Percentiles rank a stretch among this genome's conserved stretches.
Evolutionary conservation across 2,797 vertebrate genomes (phyloP).

Genomic region (Schizopygopsis malacanthus): DNA sequence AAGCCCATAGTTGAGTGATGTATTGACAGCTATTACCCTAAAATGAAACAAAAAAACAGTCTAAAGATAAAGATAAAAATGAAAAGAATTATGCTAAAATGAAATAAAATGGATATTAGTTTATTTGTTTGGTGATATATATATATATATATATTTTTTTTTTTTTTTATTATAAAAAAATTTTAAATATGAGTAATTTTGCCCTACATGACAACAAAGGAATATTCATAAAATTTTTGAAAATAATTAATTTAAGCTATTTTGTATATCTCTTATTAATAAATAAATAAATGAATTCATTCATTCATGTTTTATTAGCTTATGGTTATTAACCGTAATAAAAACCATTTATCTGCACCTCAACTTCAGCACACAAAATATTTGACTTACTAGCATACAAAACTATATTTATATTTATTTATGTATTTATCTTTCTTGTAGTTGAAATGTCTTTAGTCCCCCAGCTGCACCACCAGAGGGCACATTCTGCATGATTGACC

Average conservation of each 20-base stretch:
- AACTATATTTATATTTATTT: neutral
- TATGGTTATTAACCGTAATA: too few species aligned
- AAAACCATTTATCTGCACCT: neutral
- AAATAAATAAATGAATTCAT: too few species aligned
- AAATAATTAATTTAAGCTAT: too few species aligned
- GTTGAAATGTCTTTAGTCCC: neutral
- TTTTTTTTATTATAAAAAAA: neutral
- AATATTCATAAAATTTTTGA: neutral
- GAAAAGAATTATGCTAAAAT: neutral
- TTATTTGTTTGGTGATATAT: neutral
- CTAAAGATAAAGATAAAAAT: neutral
- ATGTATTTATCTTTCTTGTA: neutral
- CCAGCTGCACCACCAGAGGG: slow-evolving; percentile 16
- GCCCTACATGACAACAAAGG: neutral
- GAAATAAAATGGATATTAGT: neutral
- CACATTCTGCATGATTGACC: neutral
- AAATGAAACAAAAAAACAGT: neutral
- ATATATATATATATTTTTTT: neutral
- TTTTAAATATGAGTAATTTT: neutral
- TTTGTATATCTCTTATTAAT: too few species aligned
- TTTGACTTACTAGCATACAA: neutral
- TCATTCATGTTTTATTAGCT: too few species aligned
- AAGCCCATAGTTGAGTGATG: neutral
- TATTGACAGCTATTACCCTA: neutral
- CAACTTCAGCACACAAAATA: neutral